Evolutionary conservation across 2,888 invertebrate species (phyloP).

Genomic region (Cloeon dipterum): DNA sequence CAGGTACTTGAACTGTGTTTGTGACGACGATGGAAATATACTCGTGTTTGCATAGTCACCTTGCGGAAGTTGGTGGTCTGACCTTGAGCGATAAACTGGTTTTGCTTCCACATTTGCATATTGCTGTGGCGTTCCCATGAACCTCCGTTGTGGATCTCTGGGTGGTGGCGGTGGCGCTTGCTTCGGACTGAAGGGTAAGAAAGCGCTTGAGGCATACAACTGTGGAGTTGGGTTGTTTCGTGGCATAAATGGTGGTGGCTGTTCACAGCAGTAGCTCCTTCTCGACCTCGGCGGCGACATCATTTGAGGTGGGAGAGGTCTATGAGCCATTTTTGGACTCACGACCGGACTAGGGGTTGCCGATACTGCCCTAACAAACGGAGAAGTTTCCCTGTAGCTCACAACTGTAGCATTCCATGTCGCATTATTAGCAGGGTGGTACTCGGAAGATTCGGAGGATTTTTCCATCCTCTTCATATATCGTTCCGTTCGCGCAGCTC

Average conservation of each 20-base stretch:
- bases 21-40: neutral
- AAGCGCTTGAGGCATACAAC: too few relatives aligned
- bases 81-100: slow-evolving; percentile 6
- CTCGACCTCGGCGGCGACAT: neutral
- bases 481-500: slow-evolving; percentile 56
- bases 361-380: slow-evolving; percentile 8
- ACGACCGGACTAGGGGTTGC: slow-evolving; percentile 12
- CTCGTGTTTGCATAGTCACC: slow-evolving; percentile 3
- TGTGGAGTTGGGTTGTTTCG: neutral
- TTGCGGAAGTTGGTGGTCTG: slow-evolving; percentile 8
- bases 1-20: slow-evolving; percentile 24
- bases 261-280: neutral
- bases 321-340: slow-evolving; percentile 7
- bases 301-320: neutral
- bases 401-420: slow-evolving; percentile 11
- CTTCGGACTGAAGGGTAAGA: slow-evolving; percentile 1
- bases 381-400: slow-evolving; percentile 9
- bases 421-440: slow-evolving; percentile 9
- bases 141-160: slow-evolving; percentile 42
- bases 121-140: slow-evolving; percentile 14
- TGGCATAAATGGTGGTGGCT: neutral
- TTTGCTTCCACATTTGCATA: slow-evolving; percentile 18
- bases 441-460: slow-evolving; percentile 34
- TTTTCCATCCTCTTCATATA: slow-evolving; percentile 51
- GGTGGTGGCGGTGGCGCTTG: slow-evolving; percentile 47